Base-by-base conservation (phyloP, 2,113 vertebrate species). In the Spea multiplicata region DNA sequence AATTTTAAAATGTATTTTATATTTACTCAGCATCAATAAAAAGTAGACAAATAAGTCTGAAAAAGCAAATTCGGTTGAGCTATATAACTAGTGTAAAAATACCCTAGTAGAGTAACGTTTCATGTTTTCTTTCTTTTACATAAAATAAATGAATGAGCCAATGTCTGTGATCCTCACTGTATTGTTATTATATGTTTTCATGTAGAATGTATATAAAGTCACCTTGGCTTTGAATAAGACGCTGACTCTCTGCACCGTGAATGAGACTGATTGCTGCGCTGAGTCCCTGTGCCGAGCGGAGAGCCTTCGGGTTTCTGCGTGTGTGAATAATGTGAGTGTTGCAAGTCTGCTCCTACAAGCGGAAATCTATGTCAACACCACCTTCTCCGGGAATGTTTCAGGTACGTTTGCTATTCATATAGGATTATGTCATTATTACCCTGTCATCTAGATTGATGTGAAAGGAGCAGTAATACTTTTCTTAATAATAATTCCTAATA, bases 311-410 rank as follows among this genome's bases (percentile, higher is more conserved):
- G 85, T 99, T 59, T 90, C 91, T 0, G 97, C 95, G 0, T 95
- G 95, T 83, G 84, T 2, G 52, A 85, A 76, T 0, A 77, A 84
- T 0, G 76, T 50, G 16, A 61, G 86, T 13, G 82, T 85, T 82
- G 91, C 94, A 0, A 89, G 84, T 3, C 88, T 98, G n/a, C 86
- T 95, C 53, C 86, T 98, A 76, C 95, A 95, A 85, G 94, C 86
- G 69, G 89, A 92, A 83, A 94, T 98, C 78, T 91, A 93, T 73
- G 90, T 91, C 68, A 90, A 88, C 83, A 81, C 91, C 7, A 85
- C 91, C 68, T 86, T 91, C 77, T 5, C 67, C 57, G 89, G 84
- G 74, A 85, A 84, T 6, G 87, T 87, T 8, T 91, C 93, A 82
- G 95, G 96, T 93, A 84, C 87, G 30, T 30, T 30, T 30, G 30